phyloP scores from a whole-genome alignment of 35 echinoderm and acorn worm species.

The Patiria miniata region DNA sequence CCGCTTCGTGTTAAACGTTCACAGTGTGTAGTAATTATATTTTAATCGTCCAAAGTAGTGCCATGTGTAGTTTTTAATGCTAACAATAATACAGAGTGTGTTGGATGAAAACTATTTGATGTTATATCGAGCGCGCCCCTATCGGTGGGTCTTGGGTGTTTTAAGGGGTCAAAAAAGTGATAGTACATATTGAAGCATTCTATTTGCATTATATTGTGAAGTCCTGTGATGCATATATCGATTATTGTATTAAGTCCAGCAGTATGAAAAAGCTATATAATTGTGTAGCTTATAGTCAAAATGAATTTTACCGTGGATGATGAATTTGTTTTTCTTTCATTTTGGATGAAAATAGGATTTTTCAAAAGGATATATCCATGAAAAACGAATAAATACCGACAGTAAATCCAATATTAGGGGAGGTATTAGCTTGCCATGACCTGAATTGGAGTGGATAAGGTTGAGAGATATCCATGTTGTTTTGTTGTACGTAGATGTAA shows the following conservation, averaged over 20 bases:
- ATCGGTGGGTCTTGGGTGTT: slow-evolving; percentile 11
- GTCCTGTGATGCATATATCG: background rate
- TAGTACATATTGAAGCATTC: background rate
- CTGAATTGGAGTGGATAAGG: too few relatives aligned
- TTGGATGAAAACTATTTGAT: background rate
- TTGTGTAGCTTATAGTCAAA: background rate
- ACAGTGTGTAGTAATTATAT: slow-evolving; percentile 5
- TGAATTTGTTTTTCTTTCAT: too few relatives aligned
- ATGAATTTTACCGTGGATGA: background rate
- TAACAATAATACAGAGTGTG: background rate
- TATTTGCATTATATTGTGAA: slow-evolving; percentile 21
- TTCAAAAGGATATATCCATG: too few relatives aligned
- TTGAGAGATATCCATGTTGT: too few relatives aligned
- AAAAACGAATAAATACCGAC: too few relatives aligned
- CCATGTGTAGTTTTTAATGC: background rate
- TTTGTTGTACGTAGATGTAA: too few relatives aligned
- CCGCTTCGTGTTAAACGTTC: background rate
- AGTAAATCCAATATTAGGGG: too few relatives aligned
- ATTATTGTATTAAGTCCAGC: slow-evolving; percentile 23
- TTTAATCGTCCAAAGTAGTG: slow-evolving; percentile 13
- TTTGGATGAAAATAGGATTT: too few relatives aligned
- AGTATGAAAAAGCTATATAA: background rate
- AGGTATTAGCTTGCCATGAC: too few relatives aligned
- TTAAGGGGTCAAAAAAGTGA: background rate
- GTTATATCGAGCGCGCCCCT: background rate